These are phyloP conservation scores for Eospalax fontanierii DNA, from an alignment of 2,797 vertebrate species.

Conservation along the genomic window DNA sequence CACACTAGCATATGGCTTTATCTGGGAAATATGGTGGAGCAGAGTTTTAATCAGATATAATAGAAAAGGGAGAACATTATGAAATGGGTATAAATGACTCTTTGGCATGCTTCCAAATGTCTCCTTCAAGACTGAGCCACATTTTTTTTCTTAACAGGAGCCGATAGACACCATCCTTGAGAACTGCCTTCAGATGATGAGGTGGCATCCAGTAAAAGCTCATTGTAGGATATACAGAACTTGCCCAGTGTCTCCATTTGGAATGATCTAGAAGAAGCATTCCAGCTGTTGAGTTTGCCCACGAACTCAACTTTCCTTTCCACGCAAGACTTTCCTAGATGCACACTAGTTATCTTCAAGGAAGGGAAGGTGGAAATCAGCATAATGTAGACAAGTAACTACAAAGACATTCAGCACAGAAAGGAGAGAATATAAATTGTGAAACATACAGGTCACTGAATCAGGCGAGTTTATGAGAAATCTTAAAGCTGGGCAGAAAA, in stretches of 20 bases:
- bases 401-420: neutral
- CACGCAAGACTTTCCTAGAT: neutral
- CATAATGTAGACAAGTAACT: neutral
- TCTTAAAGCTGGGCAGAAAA: neutral
- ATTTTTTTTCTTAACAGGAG: neutral
- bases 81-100: neutral
- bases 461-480: neutral
- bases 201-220: neutral
- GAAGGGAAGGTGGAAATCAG: neutral
- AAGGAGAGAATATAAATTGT: neutral
- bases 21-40: neutral
- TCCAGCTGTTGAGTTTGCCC: neutral
- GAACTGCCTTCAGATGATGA: neutral
- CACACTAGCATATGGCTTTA: neutral
- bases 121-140: neutral
- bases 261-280: neutral
- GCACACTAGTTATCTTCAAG: neutral
- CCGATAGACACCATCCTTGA: neutral
- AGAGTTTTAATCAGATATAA: neutral
- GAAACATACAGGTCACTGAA: neutral
- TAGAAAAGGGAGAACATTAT: neutral
- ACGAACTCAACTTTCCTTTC: neutral
- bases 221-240: neutral
- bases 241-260: neutral
- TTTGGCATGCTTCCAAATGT: neutral